These are phyloP conservation scores for Agrenia bidenticulata DNA, from an alignment of 2,888 invertebrate species.

Conservation along the genomic window DNA sequence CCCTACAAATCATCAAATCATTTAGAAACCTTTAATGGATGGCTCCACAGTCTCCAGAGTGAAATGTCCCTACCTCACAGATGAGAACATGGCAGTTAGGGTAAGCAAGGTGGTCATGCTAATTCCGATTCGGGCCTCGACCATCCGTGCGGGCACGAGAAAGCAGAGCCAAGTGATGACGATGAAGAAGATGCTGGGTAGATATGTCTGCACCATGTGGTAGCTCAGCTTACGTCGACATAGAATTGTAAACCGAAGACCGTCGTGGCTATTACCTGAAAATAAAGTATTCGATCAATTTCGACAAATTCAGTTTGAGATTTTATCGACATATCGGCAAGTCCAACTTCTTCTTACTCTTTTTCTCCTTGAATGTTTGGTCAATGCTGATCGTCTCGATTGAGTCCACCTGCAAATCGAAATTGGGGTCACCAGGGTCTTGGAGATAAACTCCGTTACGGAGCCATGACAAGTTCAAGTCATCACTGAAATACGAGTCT, in stretches of 20 bases:
- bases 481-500: constrained; percentile 36
- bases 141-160: constrained; percentile 44
- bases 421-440: constrained; percentile 40
- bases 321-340: not conserved
- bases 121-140: constrained; percentile 48
- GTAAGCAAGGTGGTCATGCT: constrained; percentile 49
- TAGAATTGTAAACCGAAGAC: constrained; percentile 27
- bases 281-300: too few relatives aligned
- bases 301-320: not conserved
- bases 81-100: constrained; percentile 48
- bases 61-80: constrained; percentile 34
- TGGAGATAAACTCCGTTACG: constrained; percentile 37
- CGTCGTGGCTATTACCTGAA: constrained; percentile 33
- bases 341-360: constrained; percentile 23
- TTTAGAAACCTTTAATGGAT: not conserved
- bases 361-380: constrained; percentile 31
- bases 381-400: constrained; percentile 31
- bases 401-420: constrained; percentile 36
- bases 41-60: not conserved
- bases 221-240: constrained; percentile 41
- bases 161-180: constrained; percentile 49
- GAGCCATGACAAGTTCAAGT: constrained; percentile 34
- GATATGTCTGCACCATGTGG: constrained; percentile 47
- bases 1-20: constrained; percentile 21
- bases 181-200: constrained; percentile 46